A percentile compares a stretch with the other conserved stretches of the same genome.
These are phyloP conservation scores for Steatocranus sp. DNA, from an alignment of 2,797 vertebrate species.

Conservation along the genomic window DNA sequence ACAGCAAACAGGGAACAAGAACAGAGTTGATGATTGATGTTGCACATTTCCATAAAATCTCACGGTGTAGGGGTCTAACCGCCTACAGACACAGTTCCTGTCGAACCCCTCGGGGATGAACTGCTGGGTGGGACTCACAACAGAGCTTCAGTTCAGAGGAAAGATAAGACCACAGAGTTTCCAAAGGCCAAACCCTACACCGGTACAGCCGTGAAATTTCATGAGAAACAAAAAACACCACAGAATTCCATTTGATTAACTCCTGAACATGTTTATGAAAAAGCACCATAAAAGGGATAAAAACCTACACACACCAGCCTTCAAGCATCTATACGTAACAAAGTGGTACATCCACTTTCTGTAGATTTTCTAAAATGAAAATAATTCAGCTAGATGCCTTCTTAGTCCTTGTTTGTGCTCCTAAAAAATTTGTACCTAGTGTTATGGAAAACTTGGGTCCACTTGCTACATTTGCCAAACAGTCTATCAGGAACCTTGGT, in stretches of 20 bases:
- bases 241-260: neutral
- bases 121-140: constrained; percentile 46
- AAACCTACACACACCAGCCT: neutral
- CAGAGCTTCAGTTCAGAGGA: constrained; percentile 15
- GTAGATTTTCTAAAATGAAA: neutral
- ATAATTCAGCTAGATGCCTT: neutral
- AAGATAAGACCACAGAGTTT: constrained; percentile 49
- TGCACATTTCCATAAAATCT: neutral
- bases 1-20: neutral
- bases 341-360: neutral
- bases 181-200: neutral
- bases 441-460: too few relatives aligned
- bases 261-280: neutral
- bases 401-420: too few relatives aligned
- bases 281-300: neutral
- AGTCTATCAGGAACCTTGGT: too few relatives aligned
- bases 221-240: neutral
- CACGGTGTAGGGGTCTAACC: neutral
- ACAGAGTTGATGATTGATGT: neutral
- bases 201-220: neutral
- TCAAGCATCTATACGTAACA: neutral
- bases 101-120: constrained; percentile 12
- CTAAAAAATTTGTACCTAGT: too few relatives aligned
- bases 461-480: too few relatives aligned
- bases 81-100: constrained; percentile 28